Percentiles rank a stretch among this genome's conserved stretches.
These are phyloP conservation scores for Cavia aperea DNA, from an alignment of 2,113 vertebrate genomes.

Conservation along the genomic window DNA sequence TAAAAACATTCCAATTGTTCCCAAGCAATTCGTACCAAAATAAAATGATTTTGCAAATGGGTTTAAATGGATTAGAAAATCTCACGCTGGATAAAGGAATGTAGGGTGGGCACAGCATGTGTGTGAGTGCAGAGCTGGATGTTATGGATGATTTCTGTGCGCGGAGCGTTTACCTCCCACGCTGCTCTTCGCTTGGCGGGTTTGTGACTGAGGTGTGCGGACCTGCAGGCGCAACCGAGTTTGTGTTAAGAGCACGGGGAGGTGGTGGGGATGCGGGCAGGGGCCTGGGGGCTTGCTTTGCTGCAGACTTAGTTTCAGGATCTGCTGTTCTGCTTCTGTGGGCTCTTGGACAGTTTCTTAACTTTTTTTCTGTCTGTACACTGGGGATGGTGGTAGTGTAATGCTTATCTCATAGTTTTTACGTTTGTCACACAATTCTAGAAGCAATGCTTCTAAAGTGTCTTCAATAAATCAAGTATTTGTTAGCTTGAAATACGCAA, in stretches of 20 bases:
- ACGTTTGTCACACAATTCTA: neutral
- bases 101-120: neutral
- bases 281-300: neutral
- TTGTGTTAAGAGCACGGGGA: neutral
- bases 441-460: constrained; percentile 4
- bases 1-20: constrained; percentile 35
- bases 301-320: neutral
- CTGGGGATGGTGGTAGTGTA: neutral
- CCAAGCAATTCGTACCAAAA: constrained; percentile 39
- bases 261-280: neutral
- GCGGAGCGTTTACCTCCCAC: neutral
- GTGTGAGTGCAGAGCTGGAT: neutral
- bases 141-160: constrained; percentile 10
- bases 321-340: neutral
- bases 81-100: neutral
- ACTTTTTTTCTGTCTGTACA: neutral
- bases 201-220: neutral
- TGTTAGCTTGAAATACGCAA: neutral
- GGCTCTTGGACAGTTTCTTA: neutral
- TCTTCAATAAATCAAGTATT: neutral
- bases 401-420: neutral
- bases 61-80: constrained; percentile 37
- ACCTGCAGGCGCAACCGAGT: neutral
- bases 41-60: constrained; percentile 56
- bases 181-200: neutral